A percentile compares a stretch with the other conserved stretches of the same genome.
These are phyloP conservation scores for Limosa lapponica DNA, from an alignment of 2,797 vertebrate species.

Conservation along the genomic window DNA sequence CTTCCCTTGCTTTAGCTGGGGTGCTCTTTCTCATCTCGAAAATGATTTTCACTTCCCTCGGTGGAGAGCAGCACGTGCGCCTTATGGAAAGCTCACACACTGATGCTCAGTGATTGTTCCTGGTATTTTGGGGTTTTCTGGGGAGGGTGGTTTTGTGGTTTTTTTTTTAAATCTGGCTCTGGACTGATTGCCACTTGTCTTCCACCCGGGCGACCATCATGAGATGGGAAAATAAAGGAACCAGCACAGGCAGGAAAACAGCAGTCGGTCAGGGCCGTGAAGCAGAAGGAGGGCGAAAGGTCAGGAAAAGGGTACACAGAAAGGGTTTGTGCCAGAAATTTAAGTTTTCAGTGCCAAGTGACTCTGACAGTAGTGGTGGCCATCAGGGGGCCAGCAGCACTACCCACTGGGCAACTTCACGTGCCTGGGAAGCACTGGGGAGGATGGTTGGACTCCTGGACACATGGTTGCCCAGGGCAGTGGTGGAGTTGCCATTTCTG, in stretches of 20 bases:
- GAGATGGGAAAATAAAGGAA: background rate
- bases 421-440: background rate
- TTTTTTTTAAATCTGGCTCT: too few species aligned
- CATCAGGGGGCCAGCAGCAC: background rate
- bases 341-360: background rate
- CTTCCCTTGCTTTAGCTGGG: background rate
- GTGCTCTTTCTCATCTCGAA: background rate
- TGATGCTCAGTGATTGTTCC: background rate
- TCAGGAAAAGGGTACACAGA: too few species aligned
- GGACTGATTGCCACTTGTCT: background rate
- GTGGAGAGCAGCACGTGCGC: fast-evolving
- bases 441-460: background rate
- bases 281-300: too few species aligned
- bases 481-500: too few species aligned
- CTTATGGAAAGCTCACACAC: background rate
- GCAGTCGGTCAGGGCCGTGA: too few species aligned
- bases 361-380: background rate
- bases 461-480: too few species aligned
- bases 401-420: too few species aligned
- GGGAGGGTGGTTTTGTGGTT: fast-evolving
- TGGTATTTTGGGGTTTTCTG: background rate
- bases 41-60: background rate
- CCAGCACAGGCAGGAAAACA: background rate
- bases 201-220: background rate
- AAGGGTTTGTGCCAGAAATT: too few species aligned